A percentile compares a stretch with the other conserved stretches of the same genome.
phyloP scores from a whole-genome alignment of 30 jellyfish, hydroid and myxozoan species.

The Chrysaora quinquecirrha region DNA sequence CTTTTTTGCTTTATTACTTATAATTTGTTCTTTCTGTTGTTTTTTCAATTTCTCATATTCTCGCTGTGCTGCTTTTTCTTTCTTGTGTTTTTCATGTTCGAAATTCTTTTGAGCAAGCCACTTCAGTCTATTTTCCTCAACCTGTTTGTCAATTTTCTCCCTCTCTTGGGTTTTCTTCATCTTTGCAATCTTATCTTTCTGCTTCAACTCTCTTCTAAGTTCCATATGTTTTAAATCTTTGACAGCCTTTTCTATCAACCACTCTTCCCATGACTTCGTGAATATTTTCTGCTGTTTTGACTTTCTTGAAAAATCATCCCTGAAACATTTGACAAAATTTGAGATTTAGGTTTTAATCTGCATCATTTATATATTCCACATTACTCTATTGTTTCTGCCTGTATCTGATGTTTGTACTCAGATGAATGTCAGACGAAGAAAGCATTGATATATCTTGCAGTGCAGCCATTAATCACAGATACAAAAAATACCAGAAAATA shows the following conservation, averaged over 20 bases:
- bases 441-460: neutral
- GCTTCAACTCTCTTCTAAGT: slow-evolving; percentile 32
- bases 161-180: slow-evolving; percentile 45
- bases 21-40: slow-evolving; percentile 54
- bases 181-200: slow-evolving; percentile 6
- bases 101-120: slow-evolving; percentile 65
- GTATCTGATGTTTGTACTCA: too few species aligned
- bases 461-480: neutral
- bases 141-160: slow-evolving; percentile 19
- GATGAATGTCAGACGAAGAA: neutral
- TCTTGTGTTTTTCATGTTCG: slow-evolving; percentile 40
- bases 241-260: slow-evolving; percentile 75
- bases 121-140: slow-evolving; percentile 49
- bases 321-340: neutral
- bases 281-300: neutral
- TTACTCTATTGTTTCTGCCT: neutral
- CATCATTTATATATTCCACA: neutral
- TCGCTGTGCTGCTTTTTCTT: slow-evolving; percentile 65
- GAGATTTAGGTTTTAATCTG: too few species aligned
- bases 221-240: slow-evolving; percentile 37
- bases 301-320: neutral
- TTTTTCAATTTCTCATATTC: slow-evolving; percentile 65
- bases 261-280: slow-evolving; percentile 83
- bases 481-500: too few species aligned
- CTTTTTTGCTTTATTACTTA: slow-evolving; percentile 19